phyloP scores from a whole-genome alignment of 2,113 vertebrate genomes.

The Martes martes region DNA sequence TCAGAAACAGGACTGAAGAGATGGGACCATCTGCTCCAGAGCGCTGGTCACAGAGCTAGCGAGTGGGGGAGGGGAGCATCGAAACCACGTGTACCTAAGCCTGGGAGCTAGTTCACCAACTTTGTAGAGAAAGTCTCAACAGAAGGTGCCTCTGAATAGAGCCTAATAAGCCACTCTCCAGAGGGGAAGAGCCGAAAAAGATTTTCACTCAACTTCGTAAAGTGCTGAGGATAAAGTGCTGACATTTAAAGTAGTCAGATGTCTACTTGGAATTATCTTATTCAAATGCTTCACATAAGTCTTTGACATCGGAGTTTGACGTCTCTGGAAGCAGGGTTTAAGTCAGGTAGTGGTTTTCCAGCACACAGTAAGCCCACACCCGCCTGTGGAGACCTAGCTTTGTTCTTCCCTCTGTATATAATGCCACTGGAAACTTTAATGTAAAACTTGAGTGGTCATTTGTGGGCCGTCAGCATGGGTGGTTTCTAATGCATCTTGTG shows the following conservation, averaged over 20 bases:
- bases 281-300: not conserved
- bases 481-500: not conserved
- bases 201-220: not conserved
- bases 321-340: not conserved
- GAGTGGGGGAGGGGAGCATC: not conserved
- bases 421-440: not conserved
- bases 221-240: not conserved
- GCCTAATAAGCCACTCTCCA: not conserved
- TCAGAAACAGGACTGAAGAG: not conserved
- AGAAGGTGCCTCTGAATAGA: not conserved
- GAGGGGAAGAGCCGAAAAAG: not conserved
- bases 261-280: not conserved
- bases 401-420: not conserved
- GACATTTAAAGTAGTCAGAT: not conserved
- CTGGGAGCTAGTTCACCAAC: not conserved
- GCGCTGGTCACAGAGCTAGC: not conserved
- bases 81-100: not conserved
- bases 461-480: not conserved
- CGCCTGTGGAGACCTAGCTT: not conserved
- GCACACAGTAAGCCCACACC: not conserved
- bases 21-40: not conserved
- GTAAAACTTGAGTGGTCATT: not conserved
- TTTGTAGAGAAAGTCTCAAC: not conserved
- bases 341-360: not conserved
- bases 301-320: not conserved